These are phyloP conservation scores for Apotomis capreana DNA, from an alignment of 2,888 invertebrate species.

Conservation along the genomic window DNA sequence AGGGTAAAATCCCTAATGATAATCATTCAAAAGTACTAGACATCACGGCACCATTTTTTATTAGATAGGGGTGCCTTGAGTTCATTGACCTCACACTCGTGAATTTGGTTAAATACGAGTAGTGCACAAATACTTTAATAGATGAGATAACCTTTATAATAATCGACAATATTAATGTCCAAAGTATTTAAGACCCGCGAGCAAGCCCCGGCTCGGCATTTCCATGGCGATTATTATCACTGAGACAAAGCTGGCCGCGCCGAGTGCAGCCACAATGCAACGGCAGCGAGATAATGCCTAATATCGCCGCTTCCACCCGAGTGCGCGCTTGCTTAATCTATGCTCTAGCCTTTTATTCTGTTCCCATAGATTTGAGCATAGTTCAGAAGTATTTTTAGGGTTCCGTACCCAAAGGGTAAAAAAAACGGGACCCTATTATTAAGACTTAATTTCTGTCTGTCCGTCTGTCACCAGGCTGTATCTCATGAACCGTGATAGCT, in stretches of 20 bases:
- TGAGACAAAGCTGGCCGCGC: neutral
- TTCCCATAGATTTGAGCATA: conserved; percentile 13
- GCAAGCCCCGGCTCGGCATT: conserved; percentile 5
- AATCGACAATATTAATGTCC: conserved; percentile 1
- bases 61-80: no score
- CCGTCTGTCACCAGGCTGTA: no score
- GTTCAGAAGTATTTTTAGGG: neutral
- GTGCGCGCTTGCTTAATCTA: conserved; percentile 33
- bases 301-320: conserved; percentile 61
- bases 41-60: no score
- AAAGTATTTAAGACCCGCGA: conserved; percentile 1
- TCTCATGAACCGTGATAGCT: no score
- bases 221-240: conserved; percentile 1
- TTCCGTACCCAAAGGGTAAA: no score
- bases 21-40: no score
- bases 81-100: no score
- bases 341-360: conserved; percentile 22
- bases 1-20: no score
- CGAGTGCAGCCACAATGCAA: conserved; percentile 46
- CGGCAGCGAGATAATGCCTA: conserved; percentile 51
- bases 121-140: no score
- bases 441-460: no score
- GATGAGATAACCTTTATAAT: neutral
- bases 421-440: no score
- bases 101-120: no score